Percentiles rank a stretch among this genome's conserved stretches.
These are phyloP conservation scores for Harpalus rubripes DNA, from an alignment of 2,888 invertebrate genomes.

Conservation along the genomic window DNA sequence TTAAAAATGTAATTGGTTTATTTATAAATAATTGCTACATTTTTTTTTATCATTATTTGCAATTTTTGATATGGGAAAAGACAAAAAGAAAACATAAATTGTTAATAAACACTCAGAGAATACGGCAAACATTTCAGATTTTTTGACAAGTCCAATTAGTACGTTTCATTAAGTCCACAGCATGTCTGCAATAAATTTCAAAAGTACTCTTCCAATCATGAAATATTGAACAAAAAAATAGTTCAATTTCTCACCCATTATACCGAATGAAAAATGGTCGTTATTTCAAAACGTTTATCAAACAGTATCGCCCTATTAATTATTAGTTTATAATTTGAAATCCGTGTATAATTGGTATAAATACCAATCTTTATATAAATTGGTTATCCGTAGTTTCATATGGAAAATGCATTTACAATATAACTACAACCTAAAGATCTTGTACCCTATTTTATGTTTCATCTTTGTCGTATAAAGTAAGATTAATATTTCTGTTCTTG, in stretches of 20 bases:
- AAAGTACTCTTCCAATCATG: conserved; percentile 57
- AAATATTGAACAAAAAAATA: conserved; percentile 58
- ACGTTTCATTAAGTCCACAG: conserved; percentile 54
- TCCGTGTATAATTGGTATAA: conserved; percentile 73
- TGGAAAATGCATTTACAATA: conserved; percentile 72
- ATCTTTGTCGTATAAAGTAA: conserved; percentile 2
- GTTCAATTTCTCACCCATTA: conserved; percentile 20
- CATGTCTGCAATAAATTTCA: conserved; percentile 56
- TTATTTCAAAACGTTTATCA: conserved; percentile 68
- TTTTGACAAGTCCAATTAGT: conserved; percentile 61
- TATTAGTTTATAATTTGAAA: conserved; percentile 69
- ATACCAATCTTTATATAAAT: conserved; percentile 73
- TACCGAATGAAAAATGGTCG: conserved; percentile 63
- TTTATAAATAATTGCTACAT: too few species aligned
- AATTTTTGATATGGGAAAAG: neutral
- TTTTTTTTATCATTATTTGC: neutral
- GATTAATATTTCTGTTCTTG: neutral
- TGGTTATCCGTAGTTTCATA: conserved; percentile 70
- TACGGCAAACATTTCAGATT: conserved; percentile 49
- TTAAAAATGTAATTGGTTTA: too few species aligned
- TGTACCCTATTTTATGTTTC: conserved; percentile 56
- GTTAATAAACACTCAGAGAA: neutral
- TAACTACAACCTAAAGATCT: conserved; percentile 58
- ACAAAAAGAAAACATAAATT: neutral
- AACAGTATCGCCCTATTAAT: conserved; percentile 69